phyloP scores from a whole-genome alignment of 2,113 vertebrate genomes.

The Prunella fulvescens region DNA sequence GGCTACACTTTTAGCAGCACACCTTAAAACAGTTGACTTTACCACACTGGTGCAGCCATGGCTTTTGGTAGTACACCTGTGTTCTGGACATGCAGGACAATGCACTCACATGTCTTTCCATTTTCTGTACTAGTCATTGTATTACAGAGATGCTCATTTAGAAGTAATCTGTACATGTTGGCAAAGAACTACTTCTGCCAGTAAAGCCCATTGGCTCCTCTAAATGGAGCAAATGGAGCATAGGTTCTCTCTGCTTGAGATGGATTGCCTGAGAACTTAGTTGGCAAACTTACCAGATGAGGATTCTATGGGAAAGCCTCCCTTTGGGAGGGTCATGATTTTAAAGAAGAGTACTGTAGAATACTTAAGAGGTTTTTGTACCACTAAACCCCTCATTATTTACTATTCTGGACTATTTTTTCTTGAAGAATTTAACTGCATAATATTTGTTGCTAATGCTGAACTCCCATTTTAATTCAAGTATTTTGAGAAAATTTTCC shows the following conservation, averaged over 20 bases:
- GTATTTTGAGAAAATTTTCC: background rate
- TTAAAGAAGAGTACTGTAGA: background rate
- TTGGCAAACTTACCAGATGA: background rate
- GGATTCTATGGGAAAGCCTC: background rate
- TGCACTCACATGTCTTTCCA: background rate
- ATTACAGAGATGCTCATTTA: background rate
- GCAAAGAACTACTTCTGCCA: background rate
- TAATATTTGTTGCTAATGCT: background rate
- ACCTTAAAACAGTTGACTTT: background rate
- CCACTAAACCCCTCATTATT: background rate
- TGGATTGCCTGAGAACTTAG: background rate
- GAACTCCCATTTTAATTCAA: background rate
- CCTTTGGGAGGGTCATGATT: background rate
- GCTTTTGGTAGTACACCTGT: background rate
- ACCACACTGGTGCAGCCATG: background rate
- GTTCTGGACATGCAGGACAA: background rate
- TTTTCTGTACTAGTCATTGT: background rate
- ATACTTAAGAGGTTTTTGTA: background rate
- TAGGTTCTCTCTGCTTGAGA: background rate
- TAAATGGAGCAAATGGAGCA: background rate
- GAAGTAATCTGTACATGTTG: background rate
- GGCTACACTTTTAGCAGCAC: background rate
- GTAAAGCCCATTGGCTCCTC: background rate
- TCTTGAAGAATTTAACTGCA: background rate
- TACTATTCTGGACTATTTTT: background rate